These are phyloP conservation scores for Anastrepha obliqua DNA, from an alignment of 1,140 invertebrate genomes.

Conservation along the genomic window DNA sequence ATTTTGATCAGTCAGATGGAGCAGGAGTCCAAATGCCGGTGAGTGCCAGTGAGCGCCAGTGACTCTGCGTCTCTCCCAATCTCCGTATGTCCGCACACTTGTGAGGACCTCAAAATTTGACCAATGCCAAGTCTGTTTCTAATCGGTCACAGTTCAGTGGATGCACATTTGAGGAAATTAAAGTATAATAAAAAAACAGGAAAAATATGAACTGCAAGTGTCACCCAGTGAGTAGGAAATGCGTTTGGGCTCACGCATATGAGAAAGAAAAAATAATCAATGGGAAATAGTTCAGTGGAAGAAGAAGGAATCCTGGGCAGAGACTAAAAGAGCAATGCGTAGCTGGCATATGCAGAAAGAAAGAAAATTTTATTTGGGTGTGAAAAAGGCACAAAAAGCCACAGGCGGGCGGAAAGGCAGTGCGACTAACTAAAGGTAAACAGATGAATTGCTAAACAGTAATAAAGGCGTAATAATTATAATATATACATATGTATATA, in stretches of 20 bases:
- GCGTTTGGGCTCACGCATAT: neutral
- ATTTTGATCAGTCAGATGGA: no score
- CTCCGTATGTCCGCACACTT: neutral
- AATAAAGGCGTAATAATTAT: neutral
- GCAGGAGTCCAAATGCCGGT: no score
- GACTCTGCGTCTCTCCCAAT: no score
- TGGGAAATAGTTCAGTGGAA: neutral
- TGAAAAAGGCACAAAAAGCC: neutral
- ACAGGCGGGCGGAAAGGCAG: neutral
- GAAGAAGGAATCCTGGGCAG: neutral
- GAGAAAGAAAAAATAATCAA: neutral
- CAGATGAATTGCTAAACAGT: neutral
- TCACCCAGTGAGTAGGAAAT: neutral
- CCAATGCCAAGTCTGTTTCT: neutral
- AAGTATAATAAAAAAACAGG: neutral
- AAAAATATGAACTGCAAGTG: neutral
- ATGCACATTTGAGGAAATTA: neutral
- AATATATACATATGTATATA: neutral
- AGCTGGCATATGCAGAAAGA: neutral
- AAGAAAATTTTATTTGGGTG: neutral
- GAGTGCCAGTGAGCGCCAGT: no score
- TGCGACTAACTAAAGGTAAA: neutral
- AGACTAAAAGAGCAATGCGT: neutral
- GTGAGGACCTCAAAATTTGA: neutral
- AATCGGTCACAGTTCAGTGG: neutral